phyloP scores from a whole-genome alignment of 53 echinoderm and acorn worm genomes.

The Apostichopus leukothele region DNA sequence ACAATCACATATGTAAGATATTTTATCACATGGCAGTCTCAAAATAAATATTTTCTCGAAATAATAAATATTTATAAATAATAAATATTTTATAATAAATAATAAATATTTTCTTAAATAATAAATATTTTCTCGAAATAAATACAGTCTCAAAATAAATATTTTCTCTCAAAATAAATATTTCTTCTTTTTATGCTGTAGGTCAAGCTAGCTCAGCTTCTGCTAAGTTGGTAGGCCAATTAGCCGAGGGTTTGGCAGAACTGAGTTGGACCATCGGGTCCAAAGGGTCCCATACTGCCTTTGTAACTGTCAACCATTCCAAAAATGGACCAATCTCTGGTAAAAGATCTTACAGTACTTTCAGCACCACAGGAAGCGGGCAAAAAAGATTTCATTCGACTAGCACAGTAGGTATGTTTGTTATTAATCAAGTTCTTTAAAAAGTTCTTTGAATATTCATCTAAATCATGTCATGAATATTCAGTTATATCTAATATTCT shows the following conservation, averaged over 20 bases:
- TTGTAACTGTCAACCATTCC: slow-evolving; percentile 1
- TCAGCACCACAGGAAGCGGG: slow-evolving; percentile 4
- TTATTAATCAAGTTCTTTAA: not conserved
- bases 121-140: too few relatives aligned
- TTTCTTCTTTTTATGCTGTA: not conserved
- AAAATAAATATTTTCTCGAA: too few relatives aligned
- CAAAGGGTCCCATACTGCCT: slow-evolving; percentile 14
- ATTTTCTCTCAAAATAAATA: too few relatives aligned
- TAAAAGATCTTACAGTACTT: slow-evolving; percentile 46
- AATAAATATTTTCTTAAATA: too few relatives aligned
- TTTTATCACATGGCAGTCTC: too few relatives aligned
- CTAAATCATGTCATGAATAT: too few relatives aligned
- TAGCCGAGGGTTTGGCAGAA: slow-evolving; percentile 77
- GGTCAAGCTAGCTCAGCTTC: slow-evolving; percentile 78
- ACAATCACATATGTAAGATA: too few relatives aligned
- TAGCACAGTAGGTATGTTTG: not conserved
- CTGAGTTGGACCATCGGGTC: slow-evolving; percentile 74
- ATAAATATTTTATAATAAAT: too few relatives aligned
- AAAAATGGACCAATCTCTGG: slow-evolving; percentile 24
- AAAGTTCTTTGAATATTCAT: too few relatives aligned
- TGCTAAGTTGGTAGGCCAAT: slow-evolving; percentile 66
- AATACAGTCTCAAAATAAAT: too few relatives aligned
- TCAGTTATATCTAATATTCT: too few relatives aligned
- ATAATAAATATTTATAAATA: too few relatives aligned
- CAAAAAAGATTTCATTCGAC: slow-evolving; percentile 52